A percentile compares a stretch with the other conserved stretches of the same genome.
These are phyloP conservation scores for Columba guinea DNA, from an alignment of 2,797 vertebrate genomes.

Conservation along the genomic window DNA sequence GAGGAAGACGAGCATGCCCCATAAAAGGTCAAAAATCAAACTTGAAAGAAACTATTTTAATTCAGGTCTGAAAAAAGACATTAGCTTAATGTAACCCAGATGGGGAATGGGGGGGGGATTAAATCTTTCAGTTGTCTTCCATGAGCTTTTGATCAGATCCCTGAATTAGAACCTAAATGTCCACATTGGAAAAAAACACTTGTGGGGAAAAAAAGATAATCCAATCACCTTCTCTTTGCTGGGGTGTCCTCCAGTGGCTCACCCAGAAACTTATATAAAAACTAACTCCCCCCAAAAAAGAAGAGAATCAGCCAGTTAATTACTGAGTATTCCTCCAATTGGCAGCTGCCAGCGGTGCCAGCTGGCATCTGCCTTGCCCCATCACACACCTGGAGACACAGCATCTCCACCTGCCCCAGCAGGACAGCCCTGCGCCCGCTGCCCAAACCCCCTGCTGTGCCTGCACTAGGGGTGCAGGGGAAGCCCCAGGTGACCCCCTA, in stretches of 20 bases:
- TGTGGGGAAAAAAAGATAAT: background rate
- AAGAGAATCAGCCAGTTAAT: background rate
- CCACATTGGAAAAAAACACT: background rate
- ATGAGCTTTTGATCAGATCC: background rate
- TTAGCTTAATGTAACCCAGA: background rate
- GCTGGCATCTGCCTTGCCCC: background rate
- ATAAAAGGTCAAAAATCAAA: background rate
- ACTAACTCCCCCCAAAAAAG: background rate
- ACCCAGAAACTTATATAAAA: background rate
- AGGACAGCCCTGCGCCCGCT: background rate
- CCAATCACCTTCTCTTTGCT: background rate
- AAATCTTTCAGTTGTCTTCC: background rate
- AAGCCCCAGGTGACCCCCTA: background rate
- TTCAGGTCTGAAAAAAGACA: background rate
- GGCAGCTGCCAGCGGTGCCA: background rate
- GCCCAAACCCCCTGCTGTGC: no score
- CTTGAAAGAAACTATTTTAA: background rate
- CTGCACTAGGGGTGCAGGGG: no score
- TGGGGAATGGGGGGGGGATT: background rate
- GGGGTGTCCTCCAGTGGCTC: background rate
- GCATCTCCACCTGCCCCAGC: background rate
- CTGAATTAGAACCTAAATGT: background rate
- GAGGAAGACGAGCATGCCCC: background rate
- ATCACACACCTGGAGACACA: background rate
- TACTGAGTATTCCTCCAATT: background rate